Evolutionary conservation across 2,888 invertebrate species (phyloP), one percentile per base, ranked within the genome.

Genomic region (Alloplasta piceator): DNA sequence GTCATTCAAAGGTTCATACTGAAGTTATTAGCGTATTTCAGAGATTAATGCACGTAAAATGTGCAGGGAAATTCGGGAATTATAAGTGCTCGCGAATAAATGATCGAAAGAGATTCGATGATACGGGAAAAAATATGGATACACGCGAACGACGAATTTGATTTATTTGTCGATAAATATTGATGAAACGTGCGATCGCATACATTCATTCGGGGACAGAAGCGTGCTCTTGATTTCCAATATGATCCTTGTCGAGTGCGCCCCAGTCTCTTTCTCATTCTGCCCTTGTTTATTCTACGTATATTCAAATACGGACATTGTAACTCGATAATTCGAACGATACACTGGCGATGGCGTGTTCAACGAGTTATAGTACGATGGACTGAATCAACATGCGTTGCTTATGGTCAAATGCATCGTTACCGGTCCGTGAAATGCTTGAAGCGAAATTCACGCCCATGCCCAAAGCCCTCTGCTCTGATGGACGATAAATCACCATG

Each of bases 301-400:
- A 52, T 72, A 64, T 64, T 50, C 39, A 41, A 12, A 41, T 43
- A 16, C 41, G 14, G 60, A 46, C 70, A 78, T 55, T 75, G 81
- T 71, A 74, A 71, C 61, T 71, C 74, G 71, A 75, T 82, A 82
- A 78, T 75, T 78, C 74, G 78, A 78, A 67, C 74, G 78, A 66
- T 78, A 60, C 61, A 67, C 74, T 78, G 81, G 26, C 61, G 67
- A 55, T 78, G 78, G 78, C 74, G 71, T 67, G 78, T 82, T 78
- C 71, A 82, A 82, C 74, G 78, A 78, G 78, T 74, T 70, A 75
- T 82, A 82, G 78, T 75, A 74, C 78, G 75, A 75, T 78, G 71
- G 74, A 66, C 74, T 58, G 64, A 66, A 75, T 71, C 68, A 63
- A 78, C 73, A 64, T 64, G 73, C 50, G 26, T 43, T 56, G 66